A percentile compares a stretch with the other conserved stretches of the same genome.
These are phyloP conservation scores for Falcaria lacertinaria DNA, from an alignment of 2,888 invertebrate species.

Conservation along the genomic window DNA sequence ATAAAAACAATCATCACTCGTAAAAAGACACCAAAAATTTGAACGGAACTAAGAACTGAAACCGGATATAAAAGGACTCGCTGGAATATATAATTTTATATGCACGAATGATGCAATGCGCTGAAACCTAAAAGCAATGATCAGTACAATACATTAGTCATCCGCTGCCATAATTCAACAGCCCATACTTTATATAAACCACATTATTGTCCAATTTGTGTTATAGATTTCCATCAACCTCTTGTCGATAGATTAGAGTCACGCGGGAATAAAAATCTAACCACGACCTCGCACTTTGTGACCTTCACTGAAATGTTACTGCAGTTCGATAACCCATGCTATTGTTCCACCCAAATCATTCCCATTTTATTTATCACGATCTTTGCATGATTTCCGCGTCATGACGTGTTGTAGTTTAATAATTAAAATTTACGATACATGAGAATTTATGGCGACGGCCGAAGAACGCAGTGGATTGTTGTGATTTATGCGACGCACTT, in stretches of 20 bases:
- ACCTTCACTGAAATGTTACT: slow-evolving; percentile 75
- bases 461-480: slow-evolving; percentile 20
- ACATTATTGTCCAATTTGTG: background rate
- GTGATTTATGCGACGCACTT: slow-evolving; percentile 39
- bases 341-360: slow-evolving; percentile 68
- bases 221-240: background rate
- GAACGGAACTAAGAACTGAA: too few relatives aligned
- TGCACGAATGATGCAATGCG: too few relatives aligned
- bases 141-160: too few relatives aligned
- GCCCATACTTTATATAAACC: too few relatives aligned
- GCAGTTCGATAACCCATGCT: slow-evolving; percentile 63
- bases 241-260: slow-evolving; percentile 14
- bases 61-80: too few relatives aligned
- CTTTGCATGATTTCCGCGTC: slow-evolving; percentile 70
- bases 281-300: slow-evolving; percentile 61
- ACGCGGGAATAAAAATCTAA: slow-evolving; percentile 32
- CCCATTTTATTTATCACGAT: slow-evolving; percentile 68
- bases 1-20: too few relatives aligned
- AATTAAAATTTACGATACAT: slow-evolving; percentile 57
- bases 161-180: too few relatives aligned
- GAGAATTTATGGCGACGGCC: slow-evolving; percentile 41
- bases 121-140: too few relatives aligned
- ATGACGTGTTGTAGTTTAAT: slow-evolving; percentile 58
- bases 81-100: too few relatives aligned
- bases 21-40: too few relatives aligned